phyloP scores from a whole-genome alignment of 1,140 invertebrate genomes.

The Phenacoccus solenopsis region DNA sequence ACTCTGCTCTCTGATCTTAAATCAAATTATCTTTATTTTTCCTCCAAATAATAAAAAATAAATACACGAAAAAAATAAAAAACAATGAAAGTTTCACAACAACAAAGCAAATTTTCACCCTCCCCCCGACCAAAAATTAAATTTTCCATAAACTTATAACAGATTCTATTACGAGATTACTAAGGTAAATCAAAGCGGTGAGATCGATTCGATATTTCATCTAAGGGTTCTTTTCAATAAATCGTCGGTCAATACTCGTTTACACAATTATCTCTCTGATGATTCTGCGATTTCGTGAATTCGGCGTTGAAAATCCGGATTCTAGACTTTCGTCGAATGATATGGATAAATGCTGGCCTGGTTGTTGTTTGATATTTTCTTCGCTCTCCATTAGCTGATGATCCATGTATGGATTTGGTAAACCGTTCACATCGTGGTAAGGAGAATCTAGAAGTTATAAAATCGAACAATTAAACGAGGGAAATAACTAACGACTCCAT shows the following conservation, averaged over 20 bases:
- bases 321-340: slow-evolving; percentile 85
- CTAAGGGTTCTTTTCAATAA: slow-evolving; percentile 14
- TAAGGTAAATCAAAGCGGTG: slow-evolving; percentile 19
- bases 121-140: neutral
- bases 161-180: slow-evolving; percentile 17
- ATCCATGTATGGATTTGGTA: slow-evolving; percentile 75
- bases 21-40: neutral
- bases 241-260: neutral
- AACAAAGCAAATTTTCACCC: neutral
- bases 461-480: slow-evolving; percentile 6
- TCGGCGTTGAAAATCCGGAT: slow-evolving; percentile 84
- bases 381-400: slow-evolving; percentile 52
- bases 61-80: neutral
- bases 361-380: slow-evolving; percentile 44
- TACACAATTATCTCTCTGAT: slow-evolving; percentile 89
- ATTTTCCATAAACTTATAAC: neutral
- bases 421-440: slow-evolving; percentile 80
- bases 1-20: neutral
- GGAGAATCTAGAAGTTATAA: slow-evolving; percentile 56
- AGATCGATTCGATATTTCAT: slow-evolving; percentile 18
- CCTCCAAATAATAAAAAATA: neutral
- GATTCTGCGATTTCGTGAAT: slow-evolving; percentile 73
- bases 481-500: neutral
- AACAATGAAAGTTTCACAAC: slow-evolving; percentile 7
- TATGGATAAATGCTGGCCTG: slow-evolving; percentile 67